Percentiles rank a stretch among this genome's conserved stretches.
phyloP scores from a whole-genome alignment of 2,888 invertebrate genomes.

The Lissocephala sabroskyi region DNA sequence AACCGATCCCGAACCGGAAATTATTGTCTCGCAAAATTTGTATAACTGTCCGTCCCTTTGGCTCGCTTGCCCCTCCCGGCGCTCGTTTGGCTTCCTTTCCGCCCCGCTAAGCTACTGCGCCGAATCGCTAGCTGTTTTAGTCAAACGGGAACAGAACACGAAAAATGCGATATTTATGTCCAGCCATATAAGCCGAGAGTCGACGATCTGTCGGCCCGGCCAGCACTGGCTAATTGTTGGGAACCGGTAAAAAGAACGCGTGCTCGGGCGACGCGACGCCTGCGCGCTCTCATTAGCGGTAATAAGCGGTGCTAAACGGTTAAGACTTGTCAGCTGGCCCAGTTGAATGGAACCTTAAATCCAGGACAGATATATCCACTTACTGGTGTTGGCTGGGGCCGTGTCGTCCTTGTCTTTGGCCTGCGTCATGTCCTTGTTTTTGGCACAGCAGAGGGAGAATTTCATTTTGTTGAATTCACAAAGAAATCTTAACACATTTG shows the following conservation, averaged over 20 bases:
- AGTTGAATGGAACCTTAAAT: background rate
- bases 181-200: conserved; percentile 53
- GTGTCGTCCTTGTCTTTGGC: conserved; percentile 37
- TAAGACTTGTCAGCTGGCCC: too few species aligned
- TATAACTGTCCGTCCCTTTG: too few species aligned
- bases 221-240: conserved; percentile 34
- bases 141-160: conserved; percentile 49
- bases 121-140: too few species aligned
- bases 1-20: too few species aligned
- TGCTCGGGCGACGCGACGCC: background rate
- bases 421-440: conserved; percentile 27
- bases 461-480: conserved; percentile 25
- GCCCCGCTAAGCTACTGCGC: too few species aligned
- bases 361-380: too few species aligned
- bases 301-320: background rate
- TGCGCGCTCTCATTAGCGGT: background rate
- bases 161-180: conserved; percentile 56
- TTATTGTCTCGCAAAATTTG: too few species aligned
- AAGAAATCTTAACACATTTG: too few species aligned
- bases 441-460: conserved; percentile 32
- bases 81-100: too few species aligned
- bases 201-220: conserved; percentile 8
- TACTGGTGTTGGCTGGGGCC: conserved; percentile 31
- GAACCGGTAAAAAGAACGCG: conserved; percentile 35
- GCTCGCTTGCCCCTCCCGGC: too few species aligned